Evolutionary conservation across 64 coral and sea anemone genomes (phyloP), one percentile per base, ranked within the genome.

Genomic region (Hydrozoanthus tunicans): DNA sequence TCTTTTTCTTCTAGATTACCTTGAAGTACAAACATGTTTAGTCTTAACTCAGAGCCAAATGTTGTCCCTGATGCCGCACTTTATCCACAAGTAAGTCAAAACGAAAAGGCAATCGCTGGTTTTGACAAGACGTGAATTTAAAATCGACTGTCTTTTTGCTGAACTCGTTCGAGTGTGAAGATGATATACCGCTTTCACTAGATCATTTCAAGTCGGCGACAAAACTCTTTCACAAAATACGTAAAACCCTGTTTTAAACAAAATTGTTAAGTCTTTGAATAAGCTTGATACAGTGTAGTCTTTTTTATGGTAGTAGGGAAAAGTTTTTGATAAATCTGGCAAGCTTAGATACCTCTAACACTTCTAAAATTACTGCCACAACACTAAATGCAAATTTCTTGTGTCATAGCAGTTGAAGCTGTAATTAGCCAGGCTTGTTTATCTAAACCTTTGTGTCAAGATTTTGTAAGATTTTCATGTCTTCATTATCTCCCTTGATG

Each of bases 1-100:
- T 79, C 82, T 9, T 60, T 68, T 85, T 92, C 82, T 80, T 82
- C 70, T 54, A 72, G 64, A 60, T 51, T 93, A 51, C 9, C 58
- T 56, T 60, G 6, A 95, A 83, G 72, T 54, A 77, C 64, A 66
- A 93, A 12, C 24, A 97, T 97, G 95, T 97, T 94, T 89, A 92
- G 95, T 56, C 90, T 97, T 11, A 81, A 76, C 63, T 79, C 92
- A 77, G 95, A 97, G 79, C 91, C 90, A 13, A 97, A 97, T 25
- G 97, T 99, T 6, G 97, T 99, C 0, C 97, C 97, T 3, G 97
- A 99, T 7, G 94, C 97, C 9, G 95, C 97, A 4, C 86, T 99
- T 1, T 99, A 99, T 89, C 89, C 92, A 32, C 97, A 99, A 70
- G 97, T 99, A 93, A 94, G 97, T 89, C 6, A 6, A 1, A 25